Conservation (phyloP, 2,797 vertebrate genomes). For the Trachurus trachurus region DNA sequence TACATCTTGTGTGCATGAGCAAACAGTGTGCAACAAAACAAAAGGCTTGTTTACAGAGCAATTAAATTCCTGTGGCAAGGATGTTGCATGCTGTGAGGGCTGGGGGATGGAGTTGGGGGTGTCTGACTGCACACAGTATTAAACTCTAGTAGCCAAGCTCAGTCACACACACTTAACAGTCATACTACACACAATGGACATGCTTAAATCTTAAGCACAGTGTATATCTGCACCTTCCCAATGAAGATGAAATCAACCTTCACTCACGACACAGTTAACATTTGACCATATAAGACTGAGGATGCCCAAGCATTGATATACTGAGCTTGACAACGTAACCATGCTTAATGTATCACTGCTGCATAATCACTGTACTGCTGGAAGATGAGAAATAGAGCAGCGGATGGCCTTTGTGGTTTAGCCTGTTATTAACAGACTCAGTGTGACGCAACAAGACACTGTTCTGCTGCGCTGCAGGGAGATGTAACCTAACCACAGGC, state of each 20-base stretch:
- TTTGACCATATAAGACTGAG: constrained; percentile 15
- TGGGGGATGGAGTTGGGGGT: constrained; percentile 58
- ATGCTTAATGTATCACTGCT: constrained; percentile 64
- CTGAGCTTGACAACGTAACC: constrained; percentile 35
- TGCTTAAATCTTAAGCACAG: neutral
- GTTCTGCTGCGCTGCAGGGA: constrained; percentile 80
- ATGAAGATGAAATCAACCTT: constrained; percentile 7
- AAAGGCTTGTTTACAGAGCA: constrained; percentile 83
- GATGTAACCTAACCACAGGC: constrained; percentile 84
- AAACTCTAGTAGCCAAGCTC: constrained; percentile 51
- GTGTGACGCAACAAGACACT: constrained; percentile 81
- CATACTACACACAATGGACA: constrained; percentile 16
- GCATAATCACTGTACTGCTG: constrained; percentile 68
- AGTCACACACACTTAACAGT: neutral
- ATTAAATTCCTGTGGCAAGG: constrained; percentile 84
- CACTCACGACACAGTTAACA: neutral
- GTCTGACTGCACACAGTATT: constrained; percentile 60
- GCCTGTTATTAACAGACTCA: constrained; percentile 83
- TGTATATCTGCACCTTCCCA: constrained; percentile 1
- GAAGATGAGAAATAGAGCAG: constrained; percentile 77
- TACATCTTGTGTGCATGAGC: constrained; percentile 73
- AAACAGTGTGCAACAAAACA: constrained; percentile 78
- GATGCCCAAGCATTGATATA: constrained; percentile 28
- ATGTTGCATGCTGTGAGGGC: constrained; percentile 80
- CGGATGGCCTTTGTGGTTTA: constrained; percentile 82